A percentile compares a stretch with the other conserved stretches of the same genome.
These are phyloP conservation scores for Vireo griseus DNA, from an alignment of 2,797 vertebrate genomes.

Conservation along the genomic window DNA sequence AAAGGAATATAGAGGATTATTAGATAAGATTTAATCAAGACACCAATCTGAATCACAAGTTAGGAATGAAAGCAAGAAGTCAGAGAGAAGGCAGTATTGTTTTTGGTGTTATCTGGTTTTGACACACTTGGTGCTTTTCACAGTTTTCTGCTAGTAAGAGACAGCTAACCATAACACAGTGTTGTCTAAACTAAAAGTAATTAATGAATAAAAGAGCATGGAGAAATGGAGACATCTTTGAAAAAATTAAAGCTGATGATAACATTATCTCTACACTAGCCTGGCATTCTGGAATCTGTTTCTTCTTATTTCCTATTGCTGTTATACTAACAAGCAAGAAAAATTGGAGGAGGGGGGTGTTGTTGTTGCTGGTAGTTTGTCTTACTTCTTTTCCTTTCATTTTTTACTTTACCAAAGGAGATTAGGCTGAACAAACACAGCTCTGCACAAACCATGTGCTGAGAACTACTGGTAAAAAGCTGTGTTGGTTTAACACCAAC, in stretches of 20 bases:
- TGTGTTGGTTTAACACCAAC: too few relatives aligned
- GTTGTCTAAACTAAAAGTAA: background rate
- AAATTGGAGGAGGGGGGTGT: accelerated
- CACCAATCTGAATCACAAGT: background rate
- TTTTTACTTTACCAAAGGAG: background rate
- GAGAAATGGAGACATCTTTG: background rate
- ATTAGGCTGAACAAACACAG: background rate
- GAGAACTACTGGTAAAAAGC: background rate
- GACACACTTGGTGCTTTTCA: background rate
- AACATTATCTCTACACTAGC: background rate
- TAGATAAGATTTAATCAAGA: background rate
- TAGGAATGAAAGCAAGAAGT: background rate
- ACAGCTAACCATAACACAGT: background rate
- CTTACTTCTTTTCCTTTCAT: background rate
- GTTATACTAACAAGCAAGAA: background rate
- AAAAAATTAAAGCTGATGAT: background rate
- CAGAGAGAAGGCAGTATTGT: background rate
- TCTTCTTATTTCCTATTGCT: background rate
- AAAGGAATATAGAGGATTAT: background rate
- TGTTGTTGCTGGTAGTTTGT: background rate
- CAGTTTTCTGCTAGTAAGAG: background rate
- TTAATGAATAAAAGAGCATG: background rate
- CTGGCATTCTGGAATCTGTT: background rate
- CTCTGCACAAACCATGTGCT: background rate
- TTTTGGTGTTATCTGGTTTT: background rate